Evolutionary conservation across 2,797 vertebrate species (phyloP), one percentile per base, ranked within the genome.

Genomic region (Gastrophryne carolinensis): DNA sequence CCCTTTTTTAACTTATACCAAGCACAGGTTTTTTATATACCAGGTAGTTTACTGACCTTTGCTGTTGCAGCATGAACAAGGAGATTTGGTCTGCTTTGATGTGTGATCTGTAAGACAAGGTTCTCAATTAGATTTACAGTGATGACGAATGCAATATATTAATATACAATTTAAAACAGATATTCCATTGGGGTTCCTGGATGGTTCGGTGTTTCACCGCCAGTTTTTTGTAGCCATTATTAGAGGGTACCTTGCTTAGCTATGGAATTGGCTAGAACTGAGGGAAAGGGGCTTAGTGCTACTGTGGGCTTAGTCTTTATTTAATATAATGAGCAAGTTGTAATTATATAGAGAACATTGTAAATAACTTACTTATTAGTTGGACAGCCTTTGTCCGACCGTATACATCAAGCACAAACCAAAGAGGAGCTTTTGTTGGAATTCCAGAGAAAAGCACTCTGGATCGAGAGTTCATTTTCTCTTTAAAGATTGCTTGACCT

Each of bases 371-470:
- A 93, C 93, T 89, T 0, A 89, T 71, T 5, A 94, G 81, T 8
- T 71, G 70, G 66, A 93, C 58, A 4, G 84, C 79, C 13, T 75
- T 41, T 0, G 93, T 92, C 82, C 90, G 87, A 2, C 92, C 92
- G 0, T 93, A 93, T 30, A 93, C 13, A 41, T 94, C 92, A 0
- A 94, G 80, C 80, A 94, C 81, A 64, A 85, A 89, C 92, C 92
- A 94, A n/a, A 92, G 81, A 0, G 86, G 88, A 30, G 10, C 7
- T 0, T 61, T 72, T 32, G 85, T 10, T 27, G 92, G 77, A 54
- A 92, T 71, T 2, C 81, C 76, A 1, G n/a, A 11, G 1, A 89
- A 27, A 17, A 68, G 68, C 13, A 66, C 17, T 0, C 13, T 8
- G 24, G 58, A 21, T 2, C 8, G 4, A 4, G 1, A 12, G 0